Evolutionary conservation across 2,797 vertebrate genomes (phyloP).

Genomic region (Synaphobranchus kaupii): DNA sequence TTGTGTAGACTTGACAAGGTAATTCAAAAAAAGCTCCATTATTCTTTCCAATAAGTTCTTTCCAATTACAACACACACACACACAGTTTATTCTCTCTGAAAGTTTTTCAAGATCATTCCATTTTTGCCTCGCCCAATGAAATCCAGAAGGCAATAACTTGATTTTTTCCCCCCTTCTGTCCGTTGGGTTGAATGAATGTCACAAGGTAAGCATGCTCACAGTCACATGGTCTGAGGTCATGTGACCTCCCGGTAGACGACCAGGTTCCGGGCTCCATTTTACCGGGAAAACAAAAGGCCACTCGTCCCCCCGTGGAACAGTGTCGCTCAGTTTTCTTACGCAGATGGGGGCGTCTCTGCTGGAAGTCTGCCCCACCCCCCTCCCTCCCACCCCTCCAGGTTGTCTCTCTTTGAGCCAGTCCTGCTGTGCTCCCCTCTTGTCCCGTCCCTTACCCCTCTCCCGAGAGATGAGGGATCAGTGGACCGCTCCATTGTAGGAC

Average conservation of each 20-base stretch:
- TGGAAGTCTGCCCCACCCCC: conserved; percentile 12
- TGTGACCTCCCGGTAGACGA: conserved; percentile 21
- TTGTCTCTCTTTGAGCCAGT: conserved; percentile 65
- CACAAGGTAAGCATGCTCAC: conserved; percentile 14
- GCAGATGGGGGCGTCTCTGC: conserved; percentile 35
- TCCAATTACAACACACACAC: not conserved
- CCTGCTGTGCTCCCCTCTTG: conserved; percentile 62
- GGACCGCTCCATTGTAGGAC: conserved; percentile 87
- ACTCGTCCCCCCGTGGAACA: conserved; percentile 6
- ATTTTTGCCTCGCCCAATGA: conserved; percentile 32
- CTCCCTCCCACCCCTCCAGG: conserved; percentile 40
- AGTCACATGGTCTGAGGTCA: conserved; percentile 15
- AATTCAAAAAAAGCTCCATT: conserved; percentile 25
- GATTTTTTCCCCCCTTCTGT: not conserved
- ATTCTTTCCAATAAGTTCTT: conserved; percentile 19
- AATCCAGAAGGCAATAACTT: conserved; percentile 27
- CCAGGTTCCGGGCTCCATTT: conserved; percentile 13
- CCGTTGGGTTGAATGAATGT: not conserved
- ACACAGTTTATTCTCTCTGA: not conserved
- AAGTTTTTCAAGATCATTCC: conserved; percentile 34
- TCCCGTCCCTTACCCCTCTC: conserved; percentile 30
- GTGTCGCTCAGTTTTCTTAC: conserved; percentile 23
- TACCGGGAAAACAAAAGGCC: conserved; percentile 41
- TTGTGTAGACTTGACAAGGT: conserved; percentile 35
- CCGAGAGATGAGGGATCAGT: conserved; percentile 70